Evolutionary conservation across 2,113 vertebrate genomes (phyloP).

Genomic region (Nothocercus julius): DNA sequence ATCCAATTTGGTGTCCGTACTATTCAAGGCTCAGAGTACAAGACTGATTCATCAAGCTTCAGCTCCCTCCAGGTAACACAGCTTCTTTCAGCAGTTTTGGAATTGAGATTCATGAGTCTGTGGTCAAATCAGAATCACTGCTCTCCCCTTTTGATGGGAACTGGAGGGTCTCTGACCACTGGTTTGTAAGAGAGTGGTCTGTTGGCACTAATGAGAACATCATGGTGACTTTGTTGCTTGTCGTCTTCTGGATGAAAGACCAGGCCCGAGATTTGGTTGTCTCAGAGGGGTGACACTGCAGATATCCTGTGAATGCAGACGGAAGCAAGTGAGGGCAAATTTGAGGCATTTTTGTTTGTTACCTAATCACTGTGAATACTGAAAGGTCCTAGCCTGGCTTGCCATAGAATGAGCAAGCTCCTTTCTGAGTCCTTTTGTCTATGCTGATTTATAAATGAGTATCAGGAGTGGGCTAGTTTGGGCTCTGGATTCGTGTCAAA

Average conservation of each 20-base stretch:
- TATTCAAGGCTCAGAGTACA: accelerated
- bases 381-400: accelerated
- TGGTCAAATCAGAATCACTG: background rate
- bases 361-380: background rate
- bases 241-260: background rate
- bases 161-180: background rate
- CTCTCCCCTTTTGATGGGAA: background rate
- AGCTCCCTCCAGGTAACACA: background rate
- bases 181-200: background rate
- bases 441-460: background rate
- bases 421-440: background rate
- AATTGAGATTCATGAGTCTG: background rate
- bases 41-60: background rate
- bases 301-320: background rate
- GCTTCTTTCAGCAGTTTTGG: background rate
- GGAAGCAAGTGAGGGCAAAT: background rate
- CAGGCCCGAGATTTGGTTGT: background rate
- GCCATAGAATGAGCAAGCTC: background rate
- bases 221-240: background rate
- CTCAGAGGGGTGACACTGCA: background rate
- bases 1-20: background rate
- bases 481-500: background rate
- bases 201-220: accelerated
- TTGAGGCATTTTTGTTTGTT: background rate
- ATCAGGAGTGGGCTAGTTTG: background rate